These are phyloP conservation scores for Ancistrus triradiatus DNA, from an alignment of 2,113 vertebrate species.

Conservation along the genomic window DNA sequence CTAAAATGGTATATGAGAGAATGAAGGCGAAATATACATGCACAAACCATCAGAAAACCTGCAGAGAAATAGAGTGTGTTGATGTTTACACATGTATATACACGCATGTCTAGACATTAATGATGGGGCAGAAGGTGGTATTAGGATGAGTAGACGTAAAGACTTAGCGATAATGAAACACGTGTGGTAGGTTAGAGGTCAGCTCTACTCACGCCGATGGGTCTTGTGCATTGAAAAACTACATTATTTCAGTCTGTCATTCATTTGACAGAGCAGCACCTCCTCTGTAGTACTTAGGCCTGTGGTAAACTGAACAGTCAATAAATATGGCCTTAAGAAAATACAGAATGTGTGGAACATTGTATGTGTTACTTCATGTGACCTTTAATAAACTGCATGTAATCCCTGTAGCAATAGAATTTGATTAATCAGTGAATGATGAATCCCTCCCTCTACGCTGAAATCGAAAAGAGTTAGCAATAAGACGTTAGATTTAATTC, in stretches of 20 bases:
- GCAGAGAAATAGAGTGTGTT: neutral
- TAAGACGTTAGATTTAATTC: too few relatives aligned
- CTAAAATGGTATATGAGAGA: neutral
- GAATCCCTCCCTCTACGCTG: too few relatives aligned
- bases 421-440: too few relatives aligned
- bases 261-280: slow-evolving; percentile 8
- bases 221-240: slow-evolving; percentile 15
- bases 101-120: neutral
- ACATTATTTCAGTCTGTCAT: slow-evolving; percentile 24
- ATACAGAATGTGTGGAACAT: too few relatives aligned
- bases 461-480: too few relatives aligned
- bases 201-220: slow-evolving; percentile 12
- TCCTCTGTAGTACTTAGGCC: slow-evolving; percentile 2
- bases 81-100: neutral
- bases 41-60: too few relatives aligned
- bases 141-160: slow-evolving; percentile 10
- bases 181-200: slow-evolving; percentile 21
- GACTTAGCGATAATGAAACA: slow-evolving; percentile 36
- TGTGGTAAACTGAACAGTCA: slow-evolving; percentile 10
- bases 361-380: too few relatives aligned
- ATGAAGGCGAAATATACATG: neutral
- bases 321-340: too few relatives aligned
- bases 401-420: too few relatives aligned
- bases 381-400: too few relatives aligned
- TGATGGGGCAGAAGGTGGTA: slow-evolving; percentile 1